Conservation (phyloP, 2,888 invertebrate genomes). For the Linyphia triangularis region DNA sequence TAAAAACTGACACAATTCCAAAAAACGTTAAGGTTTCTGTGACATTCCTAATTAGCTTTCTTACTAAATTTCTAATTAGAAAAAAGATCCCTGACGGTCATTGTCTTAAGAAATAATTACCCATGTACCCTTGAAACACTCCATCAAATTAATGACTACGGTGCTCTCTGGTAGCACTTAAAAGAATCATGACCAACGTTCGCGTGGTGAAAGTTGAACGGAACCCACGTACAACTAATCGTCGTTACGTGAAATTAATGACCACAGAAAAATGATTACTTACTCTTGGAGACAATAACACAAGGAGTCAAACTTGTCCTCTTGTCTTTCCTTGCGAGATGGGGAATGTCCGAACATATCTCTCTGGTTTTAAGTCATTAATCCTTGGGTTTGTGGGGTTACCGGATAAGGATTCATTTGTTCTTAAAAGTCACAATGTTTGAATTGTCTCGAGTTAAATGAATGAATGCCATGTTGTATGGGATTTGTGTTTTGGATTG, state of each 20-base stretch:
- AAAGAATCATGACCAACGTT: not conserved
- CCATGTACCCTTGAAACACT: not conserved
- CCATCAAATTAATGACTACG: slow-evolving; percentile 17
- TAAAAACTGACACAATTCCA: no score
- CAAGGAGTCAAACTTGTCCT: slow-evolving; percentile 36
- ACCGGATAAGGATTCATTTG: slow-evolving; percentile 22
- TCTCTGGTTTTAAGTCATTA: slow-evolving; percentile 2
- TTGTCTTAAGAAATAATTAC: not conserved
- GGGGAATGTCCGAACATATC: slow-evolving; percentile 11
- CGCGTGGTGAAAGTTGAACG: slow-evolving; percentile 11
- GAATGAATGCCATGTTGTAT: not conserved
- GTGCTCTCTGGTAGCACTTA: not conserved
- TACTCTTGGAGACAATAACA: slow-evolving; percentile 23
- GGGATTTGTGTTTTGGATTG: not conserved
- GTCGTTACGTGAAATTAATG: slow-evolving; percentile 39
- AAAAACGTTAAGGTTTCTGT: no score
- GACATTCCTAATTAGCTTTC: not conserved
- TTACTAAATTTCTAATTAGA: not conserved
- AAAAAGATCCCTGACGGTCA: not conserved
- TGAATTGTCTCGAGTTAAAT: not conserved
- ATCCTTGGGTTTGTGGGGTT: slow-evolving; percentile 7
- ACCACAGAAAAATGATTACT: slow-evolving; percentile 40
- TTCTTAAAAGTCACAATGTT: slow-evolving; percentile 6
- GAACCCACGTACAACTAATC: slow-evolving; percentile 22
- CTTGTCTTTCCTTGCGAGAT: slow-evolving; percentile 26